Base-by-base conservation (phyloP, 2,888 invertebrate species). In the Campoplex capitator region DNA sequence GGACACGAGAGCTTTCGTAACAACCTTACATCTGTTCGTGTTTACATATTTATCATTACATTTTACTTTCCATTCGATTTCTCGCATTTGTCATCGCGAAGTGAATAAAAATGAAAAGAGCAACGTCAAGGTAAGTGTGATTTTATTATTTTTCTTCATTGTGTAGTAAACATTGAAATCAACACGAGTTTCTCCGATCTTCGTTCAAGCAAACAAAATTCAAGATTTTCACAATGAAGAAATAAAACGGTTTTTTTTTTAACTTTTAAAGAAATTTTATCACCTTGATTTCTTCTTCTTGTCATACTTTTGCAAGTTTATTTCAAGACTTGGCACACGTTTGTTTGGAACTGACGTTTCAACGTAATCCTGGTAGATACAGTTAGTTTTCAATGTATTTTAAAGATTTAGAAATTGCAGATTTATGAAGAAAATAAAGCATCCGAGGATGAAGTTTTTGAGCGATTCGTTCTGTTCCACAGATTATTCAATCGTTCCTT, bases 121-220 rank as follows among this genome's bases (percentile, higher is more conserved):
- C 65, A 58, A 45, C 38, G 6, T 18, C 38, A 28, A 74, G 81
- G 86, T 87, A 82, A 87, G 86, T 70, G 13, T 35, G 35, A 70
- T 51, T 71, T 80, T 35, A 75, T 28, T 54, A 62, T 48, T 16
- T 16, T 16, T 18, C 13, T 38, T 23, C 9, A 42, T 13, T 8
- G 38, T 48, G 38, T 4, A 18, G 54, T 48, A 0, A 1, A n/a
- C n/a, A 0, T 38, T 3, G 23, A 48, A 16, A 9, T 56, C 4
- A 54, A 51, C 65, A 51, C 65, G 51, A 65, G 51, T 51, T 45
- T 13, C 11, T 62, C 0, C 13, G 16, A 3, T 32, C 16, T 18
- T 13, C 4, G 6, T 62, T 11, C 16, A 11, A 45, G 2, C 3
- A n/a, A 38, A 62, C 32, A 0, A n/a, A 32, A 18, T 65, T 8